Evolutionary conservation across 2,113 vertebrate genomes (phyloP).

Genomic region (Alethe castanea): DNA sequence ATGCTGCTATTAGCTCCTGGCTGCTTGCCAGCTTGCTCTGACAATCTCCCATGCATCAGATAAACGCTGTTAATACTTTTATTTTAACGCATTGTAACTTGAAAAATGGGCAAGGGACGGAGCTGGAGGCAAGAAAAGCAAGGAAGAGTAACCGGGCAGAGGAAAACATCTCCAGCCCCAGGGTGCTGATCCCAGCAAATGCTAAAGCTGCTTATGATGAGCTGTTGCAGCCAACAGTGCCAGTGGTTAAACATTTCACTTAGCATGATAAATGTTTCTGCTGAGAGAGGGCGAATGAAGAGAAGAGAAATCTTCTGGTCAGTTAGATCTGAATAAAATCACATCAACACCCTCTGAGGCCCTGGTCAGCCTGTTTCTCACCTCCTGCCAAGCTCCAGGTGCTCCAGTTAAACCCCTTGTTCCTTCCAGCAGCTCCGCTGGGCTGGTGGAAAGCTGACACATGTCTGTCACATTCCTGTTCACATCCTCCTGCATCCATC

Average conservation of each 20-base stretch:
- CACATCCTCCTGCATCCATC: background rate
- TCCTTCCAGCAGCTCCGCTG: background rate
- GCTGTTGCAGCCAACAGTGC: background rate
- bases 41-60: background rate
- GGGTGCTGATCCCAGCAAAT: background rate
- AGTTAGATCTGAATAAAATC: background rate
- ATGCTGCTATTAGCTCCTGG: constrained; percentile 59
- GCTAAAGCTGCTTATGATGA: background rate
- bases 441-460: fast-evolving
- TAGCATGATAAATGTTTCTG: background rate
- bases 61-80: background rate
- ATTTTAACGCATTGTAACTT: background rate
- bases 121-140: fast-evolving
- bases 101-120: background rate
- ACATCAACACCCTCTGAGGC: background rate
- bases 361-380: background rate
- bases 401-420: background rate
- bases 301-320: background rate
- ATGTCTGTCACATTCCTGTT: background rate
- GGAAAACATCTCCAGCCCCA: background rate
- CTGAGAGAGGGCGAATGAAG: background rate
- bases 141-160: background rate
- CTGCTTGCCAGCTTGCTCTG: constrained; percentile 35
- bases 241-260: background rate
- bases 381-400: background rate